phyloP scores from a whole-genome alignment of 1,140 invertebrate genomes.

The Drosophila equinoxialis region DNA sequence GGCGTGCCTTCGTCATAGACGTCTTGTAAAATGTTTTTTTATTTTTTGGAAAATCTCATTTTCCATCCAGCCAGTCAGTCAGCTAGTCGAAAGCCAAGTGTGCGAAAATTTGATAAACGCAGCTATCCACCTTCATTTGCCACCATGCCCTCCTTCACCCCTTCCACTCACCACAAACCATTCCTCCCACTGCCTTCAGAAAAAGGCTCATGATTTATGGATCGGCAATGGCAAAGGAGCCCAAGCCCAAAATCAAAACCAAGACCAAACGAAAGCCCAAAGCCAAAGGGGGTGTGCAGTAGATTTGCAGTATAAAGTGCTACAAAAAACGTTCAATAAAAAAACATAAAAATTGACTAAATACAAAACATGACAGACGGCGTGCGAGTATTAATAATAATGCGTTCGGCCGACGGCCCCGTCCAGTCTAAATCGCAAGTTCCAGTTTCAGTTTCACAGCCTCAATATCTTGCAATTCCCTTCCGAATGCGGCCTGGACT shows the following conservation, averaged over 20 bases:
- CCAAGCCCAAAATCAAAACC: slow-evolving; percentile 19
- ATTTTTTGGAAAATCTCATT: slow-evolving; percentile 68
- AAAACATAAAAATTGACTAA: slow-evolving; percentile 76
- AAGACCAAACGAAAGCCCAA: slow-evolving; percentile 6
- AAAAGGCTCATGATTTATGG: slow-evolving; percentile 71
- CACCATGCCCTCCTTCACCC: background rate
- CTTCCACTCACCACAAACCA: too few species aligned
- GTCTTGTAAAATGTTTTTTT: slow-evolving; percentile 43
- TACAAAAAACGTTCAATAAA: slow-evolving; percentile 73
- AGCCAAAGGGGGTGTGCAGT: slow-evolving; percentile 41
- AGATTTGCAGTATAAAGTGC: slow-evolving; percentile 55
- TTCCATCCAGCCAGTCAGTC: slow-evolving; percentile 48
- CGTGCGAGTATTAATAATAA: slow-evolving; percentile 81
- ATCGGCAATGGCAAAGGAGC: slow-evolving; percentile 34
- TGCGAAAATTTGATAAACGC: slow-evolving; percentile 81
- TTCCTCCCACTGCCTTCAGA: slow-evolving; percentile 11
- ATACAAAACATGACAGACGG: slow-evolving; percentile 82
- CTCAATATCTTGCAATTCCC: background rate
- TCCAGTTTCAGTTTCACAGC: background rate
- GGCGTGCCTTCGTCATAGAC: slow-evolving; percentile 48
- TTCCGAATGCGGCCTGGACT: slow-evolving; percentile 19
- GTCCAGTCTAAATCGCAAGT: slow-evolving; percentile 11
- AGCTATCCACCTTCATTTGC: slow-evolving; percentile 22
- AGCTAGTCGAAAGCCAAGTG: slow-evolving; percentile 63
- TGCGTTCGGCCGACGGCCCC: slow-evolving; percentile 61